phyloP scores from a whole-genome alignment of 2,113 vertebrate genomes.

The Thermophis baileyi region DNA sequence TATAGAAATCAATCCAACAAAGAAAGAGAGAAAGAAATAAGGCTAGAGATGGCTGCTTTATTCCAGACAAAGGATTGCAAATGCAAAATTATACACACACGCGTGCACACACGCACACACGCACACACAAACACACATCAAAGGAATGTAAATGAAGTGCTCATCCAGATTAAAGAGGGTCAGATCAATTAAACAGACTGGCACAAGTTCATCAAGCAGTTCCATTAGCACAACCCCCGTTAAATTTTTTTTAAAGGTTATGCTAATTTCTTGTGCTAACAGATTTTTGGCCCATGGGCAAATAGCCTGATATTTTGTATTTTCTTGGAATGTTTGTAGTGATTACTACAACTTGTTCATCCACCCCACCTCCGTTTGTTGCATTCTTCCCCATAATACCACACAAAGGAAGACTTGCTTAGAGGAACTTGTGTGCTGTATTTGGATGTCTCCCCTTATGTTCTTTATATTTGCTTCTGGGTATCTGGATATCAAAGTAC shows the following conservation, averaged over 20 bases:
- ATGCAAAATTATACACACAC: background rate
- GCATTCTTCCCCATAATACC: background rate
- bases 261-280: background rate
- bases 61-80: background rate
- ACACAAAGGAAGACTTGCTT: background rate
- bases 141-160: background rate
- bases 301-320: background rate
- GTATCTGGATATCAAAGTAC: background rate
- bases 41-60: background rate
- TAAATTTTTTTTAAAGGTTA: background rate
- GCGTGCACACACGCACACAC: background rate
- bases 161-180: background rate
- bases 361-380: background rate
- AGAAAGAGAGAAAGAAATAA: background rate
- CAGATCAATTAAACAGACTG: slow-evolving; percentile 6
- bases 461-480: background rate
- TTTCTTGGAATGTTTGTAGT: background rate
- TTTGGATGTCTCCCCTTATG: background rate
- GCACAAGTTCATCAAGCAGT: background rate
- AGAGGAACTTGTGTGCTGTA: background rate
- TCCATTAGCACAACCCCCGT: background rate
- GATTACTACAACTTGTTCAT: background rate
- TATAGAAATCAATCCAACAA: background rate
- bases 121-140: background rate
- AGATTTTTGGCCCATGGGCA: background rate